A percentile compares a stretch with the other conserved stretches of the same genome.
Conservation (phyloP, 1,140 invertebrate genomes). For the Temnothorax nylanderi region DNA sequence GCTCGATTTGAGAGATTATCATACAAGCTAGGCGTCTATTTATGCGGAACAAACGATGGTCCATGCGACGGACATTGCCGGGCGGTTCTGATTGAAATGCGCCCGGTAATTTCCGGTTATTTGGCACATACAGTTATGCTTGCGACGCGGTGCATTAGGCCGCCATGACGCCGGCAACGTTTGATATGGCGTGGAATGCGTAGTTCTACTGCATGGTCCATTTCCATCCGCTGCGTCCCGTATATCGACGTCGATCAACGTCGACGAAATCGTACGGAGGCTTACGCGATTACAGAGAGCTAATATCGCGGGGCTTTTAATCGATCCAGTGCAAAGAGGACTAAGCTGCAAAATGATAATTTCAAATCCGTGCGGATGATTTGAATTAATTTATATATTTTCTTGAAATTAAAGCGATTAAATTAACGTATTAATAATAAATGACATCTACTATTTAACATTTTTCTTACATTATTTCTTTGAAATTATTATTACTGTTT, state of each 20-base stretch:
- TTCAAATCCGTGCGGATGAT: not conserved
- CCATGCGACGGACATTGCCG: constrained; percentile 64
- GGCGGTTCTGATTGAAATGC: constrained; percentile 75
- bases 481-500: not conserved
- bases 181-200: constrained; percentile 70
- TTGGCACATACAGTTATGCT: constrained; percentile 72
- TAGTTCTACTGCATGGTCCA: constrained; percentile 65
- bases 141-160: constrained; percentile 68
- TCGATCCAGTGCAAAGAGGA: constrained; percentile 16
- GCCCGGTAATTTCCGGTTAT: constrained; percentile 78
- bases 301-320: constrained; percentile 48
- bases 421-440: not conserved
- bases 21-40: constrained; percentile 68
- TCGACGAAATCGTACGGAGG: constrained; percentile 47
- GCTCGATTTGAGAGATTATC: constrained; percentile 73
- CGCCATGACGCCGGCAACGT: constrained; percentile 67
- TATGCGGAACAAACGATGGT: constrained; percentile 76
- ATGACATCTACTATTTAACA: not conserved
- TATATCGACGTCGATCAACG: constrained; percentile 55
- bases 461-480: not conserved
- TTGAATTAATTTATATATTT: not conserved
- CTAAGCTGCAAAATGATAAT: constrained; percentile 5
- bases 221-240: constrained; percentile 53
- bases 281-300: constrained; percentile 56
- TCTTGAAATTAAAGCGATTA: not conserved